These are phyloP conservation scores for Heteromyza rotundicornis DNA, from an alignment of 2,888 invertebrate species.

Conservation along the genomic window DNA sequence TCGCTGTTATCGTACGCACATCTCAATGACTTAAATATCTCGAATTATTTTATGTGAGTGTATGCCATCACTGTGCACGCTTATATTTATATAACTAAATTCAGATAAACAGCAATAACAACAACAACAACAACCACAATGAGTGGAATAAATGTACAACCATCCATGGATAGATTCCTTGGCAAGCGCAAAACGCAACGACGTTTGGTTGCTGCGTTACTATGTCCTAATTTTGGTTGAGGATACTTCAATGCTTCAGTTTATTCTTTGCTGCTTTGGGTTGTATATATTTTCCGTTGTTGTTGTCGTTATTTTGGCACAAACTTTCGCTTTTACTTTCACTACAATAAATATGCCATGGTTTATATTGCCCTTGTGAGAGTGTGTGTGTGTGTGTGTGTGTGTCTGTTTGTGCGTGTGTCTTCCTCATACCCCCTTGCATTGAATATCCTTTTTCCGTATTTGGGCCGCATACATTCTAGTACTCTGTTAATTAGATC, in stretches of 20 bases:
- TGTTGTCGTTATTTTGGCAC: slow-evolving; percentile 32
- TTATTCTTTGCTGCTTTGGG: not conserved
- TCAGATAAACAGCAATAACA: not conserved
- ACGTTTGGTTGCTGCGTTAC: slow-evolving; percentile 15
- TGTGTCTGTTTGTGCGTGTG: slow-evolving; percentile 2
- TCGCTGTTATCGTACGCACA: slow-evolving; percentile 46
- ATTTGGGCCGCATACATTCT: not conserved
- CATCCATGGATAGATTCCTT: not conserved
- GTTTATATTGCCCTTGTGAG: not conserved
- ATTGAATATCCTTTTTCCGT: not conserved
- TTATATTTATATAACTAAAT: not conserved
- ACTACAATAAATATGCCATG: slow-evolving; percentile 33
- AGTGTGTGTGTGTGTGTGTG: not conserved
- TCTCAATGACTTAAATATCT: slow-evolving; percentile 51
- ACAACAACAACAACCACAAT: not conserved
- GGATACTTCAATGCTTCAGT: not conserved
- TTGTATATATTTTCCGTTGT: not conserved
- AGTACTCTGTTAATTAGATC: not conserved
- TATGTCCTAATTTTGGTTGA: slow-evolving; percentile 20
- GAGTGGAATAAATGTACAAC: not conserved
- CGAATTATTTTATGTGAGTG: too few relatives aligned
- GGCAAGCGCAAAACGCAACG: slow-evolving; percentile 1
- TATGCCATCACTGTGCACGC: too few relatives aligned
- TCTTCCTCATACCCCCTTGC: not conserved
- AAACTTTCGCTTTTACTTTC: slow-evolving; percentile 50